phyloP scores from a whole-genome alignment of 2,113 vertebrate species.

The Paradoxurus hermaphroditus region DNA sequence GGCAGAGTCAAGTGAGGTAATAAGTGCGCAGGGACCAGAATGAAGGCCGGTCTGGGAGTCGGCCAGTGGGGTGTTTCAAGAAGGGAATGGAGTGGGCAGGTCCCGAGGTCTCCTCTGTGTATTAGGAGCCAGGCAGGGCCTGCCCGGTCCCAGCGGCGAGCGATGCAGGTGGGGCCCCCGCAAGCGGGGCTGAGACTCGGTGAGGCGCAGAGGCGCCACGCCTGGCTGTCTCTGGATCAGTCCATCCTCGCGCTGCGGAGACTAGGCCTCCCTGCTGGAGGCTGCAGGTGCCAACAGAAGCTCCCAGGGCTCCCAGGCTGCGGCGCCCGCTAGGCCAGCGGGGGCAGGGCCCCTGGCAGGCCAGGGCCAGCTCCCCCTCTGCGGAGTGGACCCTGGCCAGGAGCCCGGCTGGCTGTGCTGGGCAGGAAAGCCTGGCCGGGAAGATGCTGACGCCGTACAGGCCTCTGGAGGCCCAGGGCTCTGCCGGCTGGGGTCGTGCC shows the following conservation, averaged over 20 bases:
- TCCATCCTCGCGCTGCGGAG: neutral
- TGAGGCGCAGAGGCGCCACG: neutral
- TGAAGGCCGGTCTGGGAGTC: neutral
- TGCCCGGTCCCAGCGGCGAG: neutral
- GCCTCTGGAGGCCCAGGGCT: neutral
- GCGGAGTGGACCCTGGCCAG: constrained; percentile 65
- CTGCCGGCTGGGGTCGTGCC: neutral
- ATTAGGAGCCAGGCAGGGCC: neutral
- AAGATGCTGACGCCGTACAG: constrained; percentile 60
- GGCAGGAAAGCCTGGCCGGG: constrained; percentile 56
- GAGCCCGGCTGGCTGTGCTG: constrained; percentile 36
- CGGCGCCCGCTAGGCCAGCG: neutral
- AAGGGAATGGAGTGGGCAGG: neutral
- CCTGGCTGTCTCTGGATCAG: neutral
- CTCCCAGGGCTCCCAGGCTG: neutral
- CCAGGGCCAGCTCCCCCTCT: constrained; percentile 35
- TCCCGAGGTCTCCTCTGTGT: neutral
- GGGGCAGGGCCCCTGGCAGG: neutral
- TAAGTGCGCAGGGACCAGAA: neutral
- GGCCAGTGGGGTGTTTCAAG: neutral
- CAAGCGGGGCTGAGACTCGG: neutral
- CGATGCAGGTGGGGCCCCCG: neutral
- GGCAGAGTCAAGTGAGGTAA: neutral
- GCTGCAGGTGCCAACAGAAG: neutral
- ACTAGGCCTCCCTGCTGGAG: neutral